Evolutionary conservation across 1,140 invertebrate species (phyloP), one percentile per base, ranked within the genome.

Genomic region (Drosophila orena): DNA sequence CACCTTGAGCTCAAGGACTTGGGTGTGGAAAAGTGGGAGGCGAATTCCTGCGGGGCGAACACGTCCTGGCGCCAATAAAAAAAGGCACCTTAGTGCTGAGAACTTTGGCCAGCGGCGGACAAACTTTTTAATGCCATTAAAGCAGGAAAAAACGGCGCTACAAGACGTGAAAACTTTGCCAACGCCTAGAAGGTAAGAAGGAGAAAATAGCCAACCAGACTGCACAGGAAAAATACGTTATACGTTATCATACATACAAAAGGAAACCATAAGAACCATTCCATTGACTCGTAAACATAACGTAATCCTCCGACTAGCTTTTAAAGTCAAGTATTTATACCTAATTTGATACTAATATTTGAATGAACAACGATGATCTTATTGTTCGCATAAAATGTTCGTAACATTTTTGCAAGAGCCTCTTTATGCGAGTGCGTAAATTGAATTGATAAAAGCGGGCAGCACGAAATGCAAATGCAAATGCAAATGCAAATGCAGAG

Each of bases 121-220:
- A 70, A 73, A 91, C 85, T 74, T 91, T 91, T 91, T 91, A 91
- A 91, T 91, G 83, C 79, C 79, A 90, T 91, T 90, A 91, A 77
- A 76, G 75, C 56, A 61, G 42, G 59, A 42, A 77, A 62, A 57
- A 66, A 66, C 12, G 8, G 57, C 55, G 50, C 35, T 76, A 66
- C 43, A 75, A 71, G 74, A 77, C 61, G 70, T 62, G 54, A 60
- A 75, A 91, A 90, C 57, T 86, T 78, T 72, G 43, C 54, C 47
- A 64, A 46, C 49, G 34, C 35, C 55, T 38, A 81, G 72, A 77
- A 86, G 79, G 83, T 77, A 57, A 52, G 47, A 17, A 27, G 54
- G 53, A 68, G 49, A 47, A 38, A 46, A 64, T 68, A 34, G 50
- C 34, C 24, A 44, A 37, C 37, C 44, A 54, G 54, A 34, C 4